Evolutionary conservation across 2,888 invertebrate genomes (phyloP).

Genomic region (Argynnis bischoffii): DNA sequence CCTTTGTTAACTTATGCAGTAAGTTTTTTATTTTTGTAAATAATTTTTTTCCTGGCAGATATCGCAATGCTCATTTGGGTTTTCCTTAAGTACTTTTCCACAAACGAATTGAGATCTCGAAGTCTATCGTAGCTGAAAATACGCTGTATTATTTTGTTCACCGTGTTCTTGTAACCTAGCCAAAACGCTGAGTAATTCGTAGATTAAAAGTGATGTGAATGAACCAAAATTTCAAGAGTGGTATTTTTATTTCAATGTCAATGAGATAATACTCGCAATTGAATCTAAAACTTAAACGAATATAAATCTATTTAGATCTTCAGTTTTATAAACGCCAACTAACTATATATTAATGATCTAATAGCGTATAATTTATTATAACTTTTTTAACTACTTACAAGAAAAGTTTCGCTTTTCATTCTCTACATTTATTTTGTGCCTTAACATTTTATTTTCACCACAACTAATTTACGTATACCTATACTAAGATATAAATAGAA

Average conservation of each 20-base stretch:
- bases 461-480: too few species aligned
- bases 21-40: not conserved
- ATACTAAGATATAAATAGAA: too few species aligned
- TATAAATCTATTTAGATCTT: not conserved
- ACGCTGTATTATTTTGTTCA: conserved; percentile 12
- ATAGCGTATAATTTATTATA: too few species aligned
- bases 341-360: not conserved
- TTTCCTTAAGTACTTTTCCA: conserved; percentile 19
- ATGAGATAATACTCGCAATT: conserved; percentile 13
- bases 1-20: not conserved
- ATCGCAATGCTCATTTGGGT: conserved; percentile 1
- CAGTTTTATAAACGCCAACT: not conserved
- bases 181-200: conserved; percentile 28
- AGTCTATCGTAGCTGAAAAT: conserved; percentile 22
- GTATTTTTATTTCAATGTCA: conserved; percentile 32
- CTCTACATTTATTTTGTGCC: too few species aligned
- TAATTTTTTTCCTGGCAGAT: not conserved
- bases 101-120: conserved; percentile 9
- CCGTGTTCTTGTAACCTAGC: conserved; percentile 29
- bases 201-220: conserved; percentile 29
- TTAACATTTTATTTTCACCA: too few species aligned
- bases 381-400: too few species aligned
- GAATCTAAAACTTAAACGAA: not conserved
- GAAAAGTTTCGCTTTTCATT: too few species aligned
- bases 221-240: conserved; percentile 27